Base-by-base conservation (phyloP, 2,888 invertebrate species). In the Morpho deidamia region DNA sequence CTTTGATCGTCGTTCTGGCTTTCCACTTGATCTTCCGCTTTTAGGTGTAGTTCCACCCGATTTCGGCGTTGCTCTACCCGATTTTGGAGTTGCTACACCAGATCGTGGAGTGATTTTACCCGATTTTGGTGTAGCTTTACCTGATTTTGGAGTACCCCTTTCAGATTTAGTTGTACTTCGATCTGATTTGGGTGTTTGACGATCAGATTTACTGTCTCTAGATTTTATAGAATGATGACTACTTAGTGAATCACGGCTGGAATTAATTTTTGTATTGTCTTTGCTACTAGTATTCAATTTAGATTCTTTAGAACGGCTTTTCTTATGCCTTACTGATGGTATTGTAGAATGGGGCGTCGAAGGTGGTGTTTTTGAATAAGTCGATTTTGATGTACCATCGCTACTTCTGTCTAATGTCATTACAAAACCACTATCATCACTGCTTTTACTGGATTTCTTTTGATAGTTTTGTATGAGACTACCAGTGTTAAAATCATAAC, bases 11-110 rank as follows among this genome's bases (percentile, higher is more conserved):
- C 81, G 89, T 71, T 81, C 87, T 62, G 85, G 81, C 63, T 90
- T 91, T 7, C 87, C 85, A 60, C 83, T 84, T 7, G 90, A 89
- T 67, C 91, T 84, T 12, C 92, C 91, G 69, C 92, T 92, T 82
- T 91, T 92, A 11, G 92, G 92, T 70, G 89, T 89, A n/a, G 76
- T 73, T 45, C 77, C 61, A 7, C 87, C 89, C 33, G 89, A 89
- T 69, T 86, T 88, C 0, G 89, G 89, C 10, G 88, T 88, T 35
- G 65, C 72, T 69, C 74, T 72, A 2, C 88, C 88, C 23, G 88
- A 89, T 67, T 86, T 88, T 8, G 88, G 89, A 47, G 90, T 90
- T 8, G 76, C 76, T 50, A 86, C 62, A 11, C 88, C 90, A 7
- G 90, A 88, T 64, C 75, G 81, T 44, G 90, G 89, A 14, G 90